These are phyloP conservation scores for Drosophila emarginata DNA, from an alignment of 2,888 invertebrate species.

Conservation along the genomic window DNA sequence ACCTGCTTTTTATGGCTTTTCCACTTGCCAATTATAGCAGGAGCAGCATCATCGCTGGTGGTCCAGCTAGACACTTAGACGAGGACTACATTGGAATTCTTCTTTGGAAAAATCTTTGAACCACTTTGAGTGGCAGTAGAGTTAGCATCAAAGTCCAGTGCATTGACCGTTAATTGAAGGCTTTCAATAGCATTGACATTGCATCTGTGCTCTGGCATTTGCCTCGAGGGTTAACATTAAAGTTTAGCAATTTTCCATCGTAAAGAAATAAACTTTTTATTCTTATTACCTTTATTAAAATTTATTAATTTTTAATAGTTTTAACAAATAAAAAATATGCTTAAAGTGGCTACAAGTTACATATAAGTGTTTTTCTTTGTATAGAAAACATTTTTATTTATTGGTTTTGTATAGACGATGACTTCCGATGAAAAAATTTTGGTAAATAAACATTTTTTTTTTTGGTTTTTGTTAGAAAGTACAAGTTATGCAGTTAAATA, in stretches of 20 bases:
- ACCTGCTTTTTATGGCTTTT: conserved; percentile 71
- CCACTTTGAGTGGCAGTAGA: conserved; percentile 46
- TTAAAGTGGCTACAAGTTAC: no score
- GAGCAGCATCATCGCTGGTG: conserved; percentile 53
- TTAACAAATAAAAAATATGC: no score
- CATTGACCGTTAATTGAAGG: conserved; percentile 70
- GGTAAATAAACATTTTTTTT: no score
- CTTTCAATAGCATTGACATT: conserved; percentile 62
- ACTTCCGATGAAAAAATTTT: no score
- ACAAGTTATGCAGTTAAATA: no score
- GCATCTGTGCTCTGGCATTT: conserved; percentile 52
- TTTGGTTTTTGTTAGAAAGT: no score
- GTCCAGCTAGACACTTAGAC: conserved; percentile 66
- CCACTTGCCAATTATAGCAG: conserved; percentile 69
- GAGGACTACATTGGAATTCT: conserved; percentile 57
- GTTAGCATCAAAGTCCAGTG: conserved; percentile 50
- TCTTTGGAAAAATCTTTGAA: conserved; percentile 63
- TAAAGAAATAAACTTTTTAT: no score
- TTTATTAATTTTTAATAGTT: no score
- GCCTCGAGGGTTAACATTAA: conserved; percentile 12
- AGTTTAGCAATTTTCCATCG: neutral
- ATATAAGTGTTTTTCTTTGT: no score
- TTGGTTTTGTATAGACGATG: no score
- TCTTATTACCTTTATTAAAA: no score
- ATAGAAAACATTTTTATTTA: no score